These are phyloP conservation scores for Drosophila peninsularis DNA, from an alignment of 2,888 invertebrate genomes.

Conservation along the genomic window DNA sequence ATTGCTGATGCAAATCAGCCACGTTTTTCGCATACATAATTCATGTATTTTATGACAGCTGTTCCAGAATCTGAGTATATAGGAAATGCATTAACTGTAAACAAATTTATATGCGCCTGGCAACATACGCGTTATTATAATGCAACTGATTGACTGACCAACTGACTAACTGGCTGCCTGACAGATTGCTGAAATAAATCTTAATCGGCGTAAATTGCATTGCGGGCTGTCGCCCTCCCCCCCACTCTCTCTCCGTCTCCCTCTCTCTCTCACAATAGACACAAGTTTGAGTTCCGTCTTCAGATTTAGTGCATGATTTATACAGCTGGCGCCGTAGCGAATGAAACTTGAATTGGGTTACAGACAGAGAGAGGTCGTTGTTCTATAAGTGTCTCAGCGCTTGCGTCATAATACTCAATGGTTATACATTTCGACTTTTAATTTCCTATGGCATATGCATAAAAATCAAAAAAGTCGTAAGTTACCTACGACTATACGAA, in stretches of 20 bases:
- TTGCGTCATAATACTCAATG: conserved; percentile 12
- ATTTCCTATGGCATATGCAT: background rate
- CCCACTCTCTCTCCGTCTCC: background rate
- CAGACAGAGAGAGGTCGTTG: conserved; percentile 13
- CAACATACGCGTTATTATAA: conserved; percentile 41
- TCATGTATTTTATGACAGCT: conserved; percentile 24
- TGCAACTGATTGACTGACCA: conserved; percentile 13
- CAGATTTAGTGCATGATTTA: conserved; percentile 37
- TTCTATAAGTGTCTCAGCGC: conserved; percentile 2
- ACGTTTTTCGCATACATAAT: conserved; percentile 35
- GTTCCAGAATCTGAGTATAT: conserved; percentile 45
- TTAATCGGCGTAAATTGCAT: conserved; percentile 56
- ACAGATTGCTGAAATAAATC: conserved; percentile 66
- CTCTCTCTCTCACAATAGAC: conserved; percentile 21
- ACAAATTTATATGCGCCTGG: conserved; percentile 39
- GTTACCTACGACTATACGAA: background rate
- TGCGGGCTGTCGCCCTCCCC: conserved; percentile 13
- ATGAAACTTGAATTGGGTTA: conserved; percentile 26
- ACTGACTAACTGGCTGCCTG: conserved; percentile 38
- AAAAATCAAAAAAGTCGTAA: background rate
- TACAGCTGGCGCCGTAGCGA: conserved; percentile 39
- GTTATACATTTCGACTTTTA: background rate
- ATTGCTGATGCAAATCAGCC: conserved; percentile 33
- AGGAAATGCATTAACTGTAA: conserved; percentile 57
- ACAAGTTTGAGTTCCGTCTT: conserved; percentile 19